Base-by-base conservation (phyloP, 1,140 invertebrate genomes). In the Cyclina sinensis region DNA sequence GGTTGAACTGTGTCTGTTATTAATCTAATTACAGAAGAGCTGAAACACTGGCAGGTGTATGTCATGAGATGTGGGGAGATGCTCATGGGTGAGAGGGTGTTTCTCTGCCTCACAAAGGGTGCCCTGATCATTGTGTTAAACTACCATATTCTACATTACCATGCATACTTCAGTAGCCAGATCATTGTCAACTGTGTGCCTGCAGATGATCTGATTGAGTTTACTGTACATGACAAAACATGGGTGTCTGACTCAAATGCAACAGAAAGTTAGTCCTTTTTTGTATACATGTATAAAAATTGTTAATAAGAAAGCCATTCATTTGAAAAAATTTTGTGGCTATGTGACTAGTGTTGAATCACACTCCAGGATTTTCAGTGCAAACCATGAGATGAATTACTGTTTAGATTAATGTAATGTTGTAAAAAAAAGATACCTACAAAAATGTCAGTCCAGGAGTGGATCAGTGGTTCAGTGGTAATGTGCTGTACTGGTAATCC, bases 1-100 rank as follows among this genome's bases (percentile, higher is more conserved):
- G n/a, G n/a, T n/a, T n/a, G n/a, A n/a, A n/a, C n/a, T n/a, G 43
- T 43, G 14, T 14, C 43, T 43, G 43, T 43, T 7, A 7, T 43
- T 4, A 57, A 18, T 18, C 57, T 80, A 37, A 48, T 48, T 65
- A 14, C 65, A 84, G 82, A 84, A 1, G 68, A 84, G 46, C 24
- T 84, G 65, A 84, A 54, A 46, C 82, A 84, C 39, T 84, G 82
- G 82, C 48, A 27, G 43, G 82, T 84, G 39, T 37, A 35, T 70
- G 62, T 70, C 3, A 39, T 68, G 5, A 39, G 48, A 70, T 73
- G 62, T 84, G 82, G 68, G 7, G 48, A 39, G 5, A 70, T 54
- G 82, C 32, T 9, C 2, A 21, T 3, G 4, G 82, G 82, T 0
- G 62, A 84, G 46, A 32, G 30, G 12, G 51, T 74, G 11, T 84